Base-by-base conservation (phyloP, 1,140 invertebrate species). In the Drosophila melanogaster region DNA sequence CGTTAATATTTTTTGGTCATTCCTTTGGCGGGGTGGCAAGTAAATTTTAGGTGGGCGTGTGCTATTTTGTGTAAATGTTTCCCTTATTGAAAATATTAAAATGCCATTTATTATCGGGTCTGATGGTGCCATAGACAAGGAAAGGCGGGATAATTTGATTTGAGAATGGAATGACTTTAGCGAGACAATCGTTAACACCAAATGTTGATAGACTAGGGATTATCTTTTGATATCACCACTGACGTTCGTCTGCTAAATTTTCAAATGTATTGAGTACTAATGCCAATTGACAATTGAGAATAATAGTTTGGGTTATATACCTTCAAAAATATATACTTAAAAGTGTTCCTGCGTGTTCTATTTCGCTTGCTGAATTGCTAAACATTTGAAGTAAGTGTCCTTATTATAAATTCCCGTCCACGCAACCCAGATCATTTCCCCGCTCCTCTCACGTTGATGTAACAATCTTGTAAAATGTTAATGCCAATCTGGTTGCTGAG, bases 1-100 rank as follows among this genome's bases (percentile, higher is more conserved):
- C 73, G 49, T 80, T 80, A 74, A 81, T 86, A 79, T 83, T 74
- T 79, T 87, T 84, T 69, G 57, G 24, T 49, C 19, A 37, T 69
- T 60, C 49, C 19, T 58, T 22, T 47, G 15, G 74, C 14, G 59
- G 47, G 74, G 50, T 44, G 61, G 60, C 24, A 51, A 40, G 60
- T 19, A 58, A 69, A 67, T 40, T 33, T 38, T 44, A 76, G 74
- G 76, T 77, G 84, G 84, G 84, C 79, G 84, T 89, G 59, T 53
- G 65, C 47, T 85, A 77, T 89, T 90, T 81, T 72, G 69, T 58
- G 56, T 70, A 61, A 80, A 54, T 59, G 81, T 70, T 51, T 59
- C 64, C 56, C 44, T 83, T 84, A 87, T 90, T 86, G 87, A 90
- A 90, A 87, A 90, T 81, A 90, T 90, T 90, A 90, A 90, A 90